Base-by-base conservation (phyloP, 2,888 invertebrate genomes). In the Osmoderma eremita region DNA sequence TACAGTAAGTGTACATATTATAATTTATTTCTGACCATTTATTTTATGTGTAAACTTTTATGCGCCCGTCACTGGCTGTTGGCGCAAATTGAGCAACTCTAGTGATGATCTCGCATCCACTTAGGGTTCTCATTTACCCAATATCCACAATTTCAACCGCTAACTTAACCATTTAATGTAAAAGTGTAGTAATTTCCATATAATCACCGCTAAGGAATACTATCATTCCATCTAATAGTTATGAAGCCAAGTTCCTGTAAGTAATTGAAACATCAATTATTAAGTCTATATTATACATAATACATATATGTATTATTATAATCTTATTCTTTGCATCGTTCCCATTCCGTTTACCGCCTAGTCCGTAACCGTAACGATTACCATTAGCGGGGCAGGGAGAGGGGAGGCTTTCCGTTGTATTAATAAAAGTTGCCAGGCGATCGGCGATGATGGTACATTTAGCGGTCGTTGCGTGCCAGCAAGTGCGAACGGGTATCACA, bases 401-500 rank as follows among this genome's bases (percentile, higher is more conserved):
- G 8, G 22, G 13, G 13, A 51, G 22, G n/a, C 42, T 22, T 38
- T 63, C 20, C 50, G 39, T 50, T 8, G 49, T 20, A 41, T 51
- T 51, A 63, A 63, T 63, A 48, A 45, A 61, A 61, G 45, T 48
- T 36, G 58, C n/a, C 30, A n/a, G 42, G 10, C 18, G 53, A 30
- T 53, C 17, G 42, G 41, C 41, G 42, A 42, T 53, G 41, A 41
- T 30, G 41, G 51, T 51, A 51, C 38, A 41, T 22, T 41, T 51
- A 39, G 41, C 39, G 50, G 36, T 51, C 49, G 51, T 63, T 51
- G 63, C 51, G 63, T 63, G 51, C 42, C 41, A 17, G 58, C 24
- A 63, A 51, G 63, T 63, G 63, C 38, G 63, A 53, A 63, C 51
- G 22, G 51, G 63, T 51, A 63, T 63, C 41, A 42, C 41, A 24